Evolutionary conservation across 2,888 invertebrate species (phyloP).

Genomic region (Eucriotettix oculatus): DNA sequence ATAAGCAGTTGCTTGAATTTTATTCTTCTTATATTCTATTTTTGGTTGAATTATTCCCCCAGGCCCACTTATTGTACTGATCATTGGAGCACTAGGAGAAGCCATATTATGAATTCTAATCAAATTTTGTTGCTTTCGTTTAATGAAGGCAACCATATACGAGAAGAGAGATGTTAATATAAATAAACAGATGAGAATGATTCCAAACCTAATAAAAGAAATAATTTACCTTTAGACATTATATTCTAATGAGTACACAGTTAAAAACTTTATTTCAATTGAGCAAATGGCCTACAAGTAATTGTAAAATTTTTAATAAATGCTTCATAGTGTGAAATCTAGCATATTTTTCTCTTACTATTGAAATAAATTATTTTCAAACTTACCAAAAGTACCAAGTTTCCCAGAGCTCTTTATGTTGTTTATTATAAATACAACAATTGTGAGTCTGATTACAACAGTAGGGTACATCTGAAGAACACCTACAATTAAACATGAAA

Average conservation of each 20-base stretch:
- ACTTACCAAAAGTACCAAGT: conserved; percentile 20
- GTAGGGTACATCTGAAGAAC: no score
- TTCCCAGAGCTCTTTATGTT: conserved; percentile 16
- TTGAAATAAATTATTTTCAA: no score
- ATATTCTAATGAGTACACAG: no score
- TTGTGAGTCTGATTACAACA: background rate
- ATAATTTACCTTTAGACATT: no score
- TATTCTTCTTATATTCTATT: conserved; percentile 13
- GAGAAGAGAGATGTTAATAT: conserved; percentile 16
- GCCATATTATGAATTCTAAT: conserved; percentile 16
- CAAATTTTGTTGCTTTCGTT: conserved; percentile 16
- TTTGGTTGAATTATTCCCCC: conserved; percentile 19
- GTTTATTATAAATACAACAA: conserved; percentile 15
- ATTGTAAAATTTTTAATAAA: no score
- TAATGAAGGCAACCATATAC: conserved; percentile 15
- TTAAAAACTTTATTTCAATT: no score
- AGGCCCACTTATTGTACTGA: conserved; percentile 15
- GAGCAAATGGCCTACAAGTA: no score
- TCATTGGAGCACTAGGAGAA: conserved; percentile 10
- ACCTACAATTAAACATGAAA: no score
- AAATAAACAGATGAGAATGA: conserved; percentile 16
- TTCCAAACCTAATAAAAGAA: conserved; percentile 15
- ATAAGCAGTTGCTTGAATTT: conserved; percentile 6
- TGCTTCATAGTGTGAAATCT: no score
- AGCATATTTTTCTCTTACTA: no score